Evolutionary conservation across 2,888 invertebrate species (phyloP).

Genomic region (Sminthurides aquaticus): DNA sequence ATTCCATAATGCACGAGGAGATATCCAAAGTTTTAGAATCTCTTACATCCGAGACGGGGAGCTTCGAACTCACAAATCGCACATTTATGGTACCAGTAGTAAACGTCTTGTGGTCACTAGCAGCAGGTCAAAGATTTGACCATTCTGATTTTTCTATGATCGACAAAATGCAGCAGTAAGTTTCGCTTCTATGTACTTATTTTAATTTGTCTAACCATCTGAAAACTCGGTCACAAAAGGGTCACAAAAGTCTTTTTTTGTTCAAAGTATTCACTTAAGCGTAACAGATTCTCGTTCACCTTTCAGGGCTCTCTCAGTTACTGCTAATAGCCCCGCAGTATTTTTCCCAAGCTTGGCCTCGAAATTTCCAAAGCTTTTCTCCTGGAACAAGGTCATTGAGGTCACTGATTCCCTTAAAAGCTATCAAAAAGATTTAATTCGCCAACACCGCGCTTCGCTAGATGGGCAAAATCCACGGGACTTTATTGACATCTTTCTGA

Average conservation of each 20-base stretch:
- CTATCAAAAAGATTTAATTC: constrained; percentile 7
- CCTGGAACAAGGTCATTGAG: constrained; percentile 4
- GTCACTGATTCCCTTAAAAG: not conserved
- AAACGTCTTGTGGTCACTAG: constrained; percentile 11
- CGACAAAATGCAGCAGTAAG: constrained; percentile 12
- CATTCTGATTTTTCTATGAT: constrained; percentile 8
- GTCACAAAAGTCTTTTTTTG: no score
- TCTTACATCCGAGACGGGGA: not conserved
- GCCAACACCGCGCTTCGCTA: constrained; percentile 1
- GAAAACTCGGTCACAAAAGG: no score
- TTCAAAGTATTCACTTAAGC: no score
- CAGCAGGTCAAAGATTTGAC: constrained; percentile 12
- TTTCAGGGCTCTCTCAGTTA: not conserved
- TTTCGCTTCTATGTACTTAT: not conserved
- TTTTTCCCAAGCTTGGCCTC: constrained; percentile 7
- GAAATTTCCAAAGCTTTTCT: constrained; percentile 3
- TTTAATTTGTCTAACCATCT: no score
- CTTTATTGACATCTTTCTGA: constrained; percentile 14
- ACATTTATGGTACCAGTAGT: constrained; percentile 13
- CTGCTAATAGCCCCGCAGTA: not conserved
- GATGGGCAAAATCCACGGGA: not conserved
- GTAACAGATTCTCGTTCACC: no score
- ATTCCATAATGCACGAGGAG: constrained; percentile 1
- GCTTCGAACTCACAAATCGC: not conserved
- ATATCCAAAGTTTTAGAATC: constrained; percentile 3